Evolutionary conservation across 2,888 invertebrate genomes (phyloP), one percentile per base, ranked within the genome.

Genomic region (Meliscaeva auricollis): DNA sequence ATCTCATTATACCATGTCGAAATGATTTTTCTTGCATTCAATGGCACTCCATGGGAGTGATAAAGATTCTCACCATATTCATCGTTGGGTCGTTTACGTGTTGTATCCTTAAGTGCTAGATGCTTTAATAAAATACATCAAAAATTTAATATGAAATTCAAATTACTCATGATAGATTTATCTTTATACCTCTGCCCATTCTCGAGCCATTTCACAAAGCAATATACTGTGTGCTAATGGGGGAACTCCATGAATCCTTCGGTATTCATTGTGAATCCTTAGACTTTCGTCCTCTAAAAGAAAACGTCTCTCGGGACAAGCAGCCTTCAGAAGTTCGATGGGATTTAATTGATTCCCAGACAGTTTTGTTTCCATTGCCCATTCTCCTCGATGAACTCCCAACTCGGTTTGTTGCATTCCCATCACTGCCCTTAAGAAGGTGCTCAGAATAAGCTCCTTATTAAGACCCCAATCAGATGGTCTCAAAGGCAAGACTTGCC

Each of bases 41-140:
- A 94, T 6, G 92, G 54, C 0, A 95, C 95, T 58, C 96, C 96
- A 93, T 95, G 95, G 88, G 95, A 94, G 89, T 95, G 95, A 90
- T 95, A 97, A 81, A 97, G 94, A 90, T 97, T 97, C 90, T 97
- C 97, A 0, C 97, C 97, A 89, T 96, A 96, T 26, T 95, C 95
- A 85, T 94, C 95, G 88, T 96, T 95, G 46, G 95, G 94, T 70
- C 97, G 94, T 90, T 97, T 97, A 87, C 96, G 94, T 88, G 96
- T 93, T 8, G 58, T 66, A 41, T 96, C 95, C 89, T 93, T 94
- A 35, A 93, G 94, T 0, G 95, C 95, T 72, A 97, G 90, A 22
- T 89, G 89, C 82, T 88, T 13, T 22, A 46, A 54, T 35, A 35
- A 17, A 56, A 11, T 70, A 20, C 4, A 56, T 30, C 15, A 26